Evolutionary conservation across 2,113 vertebrate species (phyloP), one percentile per base, ranked within the genome.

Genomic region (Tachycineta bicolor): DNA sequence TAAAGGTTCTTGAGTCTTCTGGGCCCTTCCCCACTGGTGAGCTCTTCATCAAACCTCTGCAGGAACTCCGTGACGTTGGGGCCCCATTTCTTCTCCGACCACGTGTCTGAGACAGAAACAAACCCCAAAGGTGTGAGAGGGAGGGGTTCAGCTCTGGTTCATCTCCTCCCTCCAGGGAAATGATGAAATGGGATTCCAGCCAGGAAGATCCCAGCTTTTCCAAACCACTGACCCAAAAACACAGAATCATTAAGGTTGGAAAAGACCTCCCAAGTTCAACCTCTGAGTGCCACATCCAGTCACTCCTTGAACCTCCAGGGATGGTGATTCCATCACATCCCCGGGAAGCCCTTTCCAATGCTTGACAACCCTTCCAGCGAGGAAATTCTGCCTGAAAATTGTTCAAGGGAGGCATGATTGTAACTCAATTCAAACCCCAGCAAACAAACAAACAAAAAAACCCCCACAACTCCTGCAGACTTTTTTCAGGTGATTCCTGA

Each of bases 1-100:
- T 99, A 99, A 8, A 99, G 98, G 89, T 99, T 99, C 79, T 98
- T 98, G 41, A 99, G 98, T 53, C 99, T 98, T 85, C 98, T 98
- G 41, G 99, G 98, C 4, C 99, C 99, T 96, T 99, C 99, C 16
- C 98, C 98, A 46, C 96, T 95, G 12, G 99, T 99, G 87, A 99
- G 77, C 69, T 98, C 92, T 28, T 98, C 98, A 53, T 99, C 99
- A 78, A 99, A 99, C 8, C 99, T 98, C 96, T 97, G 97, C 88
- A 98, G 98, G 97, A 99, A 99, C 97, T 99, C 99, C 0, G 98
- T 98, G 24, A 98, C 53, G 3, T 99, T 99, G 92, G 98, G 99
- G 62, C 99, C 99, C 99, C 99, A 99, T 84, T 97, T 98, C 95
- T 97, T 98, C 94, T 99, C 98, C 12, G 98, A 98, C 99, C 99